A percentile compares a stretch with the other conserved stretches of the same genome.
phyloP scores from a whole-genome alignment of 2,113 vertebrate genomes.

The Paradisaea rubra region DNA sequence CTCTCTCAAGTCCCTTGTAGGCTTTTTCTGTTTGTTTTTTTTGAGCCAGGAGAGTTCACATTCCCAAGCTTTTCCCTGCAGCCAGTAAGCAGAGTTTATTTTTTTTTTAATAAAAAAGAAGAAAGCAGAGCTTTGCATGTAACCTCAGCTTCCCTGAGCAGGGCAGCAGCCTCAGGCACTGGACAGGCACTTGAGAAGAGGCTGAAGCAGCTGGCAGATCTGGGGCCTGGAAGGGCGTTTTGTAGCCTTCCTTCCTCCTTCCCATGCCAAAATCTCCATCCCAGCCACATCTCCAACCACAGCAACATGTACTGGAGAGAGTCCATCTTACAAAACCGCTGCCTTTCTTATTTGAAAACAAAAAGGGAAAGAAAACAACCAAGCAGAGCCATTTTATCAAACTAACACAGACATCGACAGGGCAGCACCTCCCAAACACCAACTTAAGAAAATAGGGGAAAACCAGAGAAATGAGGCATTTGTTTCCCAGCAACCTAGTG shows the following conservation, averaged over 20 bases:
- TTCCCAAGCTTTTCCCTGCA: conserved; percentile 38
- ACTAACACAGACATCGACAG: not conserved
- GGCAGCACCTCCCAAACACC: not conserved
- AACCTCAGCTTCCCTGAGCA: not conserved
- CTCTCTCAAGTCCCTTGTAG: conserved; percentile 32
- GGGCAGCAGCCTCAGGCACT: not conserved
- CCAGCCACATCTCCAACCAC: not conserved
- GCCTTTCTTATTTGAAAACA: not conserved
- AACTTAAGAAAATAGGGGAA: not conserved
- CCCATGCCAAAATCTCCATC: not conserved
- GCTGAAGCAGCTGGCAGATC: not conserved
- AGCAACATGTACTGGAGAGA: not conserved
- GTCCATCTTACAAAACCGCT: not conserved
- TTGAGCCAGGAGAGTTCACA: conserved; percentile 38
- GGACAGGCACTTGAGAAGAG: not conserved
- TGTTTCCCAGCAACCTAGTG: not conserved
- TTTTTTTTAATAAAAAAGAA: not conserved
- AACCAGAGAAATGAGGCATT: not conserved
- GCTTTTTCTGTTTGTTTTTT: conserved; percentile 40
- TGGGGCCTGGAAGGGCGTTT: not conserved
- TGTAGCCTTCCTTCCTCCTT: not conserved
- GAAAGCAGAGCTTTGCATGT: not conserved
- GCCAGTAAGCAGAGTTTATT: conserved; percentile 9
- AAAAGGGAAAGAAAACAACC: not conserved
- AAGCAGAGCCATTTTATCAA: not conserved